These are phyloP conservation scores for Nemurella pictetii DNA, from an alignment of 2,888 invertebrate genomes.

Conservation along the genomic window DNA sequence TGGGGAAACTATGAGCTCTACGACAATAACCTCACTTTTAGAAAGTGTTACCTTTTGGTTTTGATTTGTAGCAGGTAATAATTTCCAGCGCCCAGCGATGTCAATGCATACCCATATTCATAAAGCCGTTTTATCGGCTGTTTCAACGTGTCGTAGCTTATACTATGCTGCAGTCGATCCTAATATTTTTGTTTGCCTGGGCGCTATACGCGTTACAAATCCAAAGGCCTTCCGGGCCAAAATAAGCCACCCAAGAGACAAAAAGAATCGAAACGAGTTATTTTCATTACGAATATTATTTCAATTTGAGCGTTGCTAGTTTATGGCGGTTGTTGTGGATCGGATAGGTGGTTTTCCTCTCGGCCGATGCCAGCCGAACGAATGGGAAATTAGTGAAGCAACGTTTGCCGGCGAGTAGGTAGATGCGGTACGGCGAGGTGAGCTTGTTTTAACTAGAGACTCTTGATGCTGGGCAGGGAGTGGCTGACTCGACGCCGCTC, in stretches of 20 bases:
- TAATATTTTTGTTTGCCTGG: too few relatives aligned
- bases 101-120: too few relatives aligned
- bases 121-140: too few relatives aligned
- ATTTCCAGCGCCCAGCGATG: too few relatives aligned
- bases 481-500: too few relatives aligned
- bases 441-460: background rate
- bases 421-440: background rate
- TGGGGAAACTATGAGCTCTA: too few relatives aligned
- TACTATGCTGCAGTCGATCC: too few relatives aligned
- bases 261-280: background rate
- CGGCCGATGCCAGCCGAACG: background rate
- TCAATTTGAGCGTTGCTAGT: background rate
- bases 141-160: too few relatives aligned
- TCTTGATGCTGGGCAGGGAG: too few relatives aligned
- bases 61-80: too few relatives aligned
- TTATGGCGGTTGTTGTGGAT: background rate
- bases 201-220: too few relatives aligned
- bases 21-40: background rate
- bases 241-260: background rate
- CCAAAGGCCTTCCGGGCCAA: background rate
- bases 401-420: background rate
- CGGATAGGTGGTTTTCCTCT: background rate
- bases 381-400: background rate
- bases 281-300: background rate
- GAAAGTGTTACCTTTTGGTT: background rate